Percentiles rank a stretch among this genome's conserved stretches.
These are phyloP conservation scores for Aplysina aerophoba DNA, from an alignment of 37 sponge, comb jelly and placozoan species.

Conservation along the genomic window DNA sequence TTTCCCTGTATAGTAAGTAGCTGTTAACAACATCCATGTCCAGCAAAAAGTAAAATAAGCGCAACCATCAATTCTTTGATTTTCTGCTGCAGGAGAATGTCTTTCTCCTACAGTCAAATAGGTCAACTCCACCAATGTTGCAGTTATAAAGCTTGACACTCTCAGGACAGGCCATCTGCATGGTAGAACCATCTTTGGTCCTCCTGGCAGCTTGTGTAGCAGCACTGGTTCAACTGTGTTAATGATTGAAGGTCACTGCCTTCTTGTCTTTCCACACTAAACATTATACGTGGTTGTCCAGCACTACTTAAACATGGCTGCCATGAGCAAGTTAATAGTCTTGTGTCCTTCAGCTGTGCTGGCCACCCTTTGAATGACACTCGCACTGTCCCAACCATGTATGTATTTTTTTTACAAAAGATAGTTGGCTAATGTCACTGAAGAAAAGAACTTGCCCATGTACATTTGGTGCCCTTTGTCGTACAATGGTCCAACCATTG, in stretches of 20 bases:
- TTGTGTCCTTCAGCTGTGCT: neutral
- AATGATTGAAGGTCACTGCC: neutral
- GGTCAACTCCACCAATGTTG: constrained; percentile 31
- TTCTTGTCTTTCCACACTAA: too few species aligned
- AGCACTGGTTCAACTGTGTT: neutral
- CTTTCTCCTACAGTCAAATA: constrained; percentile 13
- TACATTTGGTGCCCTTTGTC: neutral
- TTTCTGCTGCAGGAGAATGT: constrained; percentile 23
- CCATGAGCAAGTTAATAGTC: too few species aligned
- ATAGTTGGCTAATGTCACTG: neutral
- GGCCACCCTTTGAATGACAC: neutral
- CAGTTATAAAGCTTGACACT: constrained; percentile 7
- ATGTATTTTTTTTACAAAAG: neutral
- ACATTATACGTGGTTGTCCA: too few species aligned
- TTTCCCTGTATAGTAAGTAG: constrained; percentile 14
- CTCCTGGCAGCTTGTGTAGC: neutral
- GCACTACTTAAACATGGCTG: too few species aligned
- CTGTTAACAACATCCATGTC: neutral
- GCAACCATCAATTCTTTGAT: constrained; percentile 24
- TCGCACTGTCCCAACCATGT: constrained; percentile 1
- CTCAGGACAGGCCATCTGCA: constrained; percentile 1
- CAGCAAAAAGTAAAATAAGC: neutral
- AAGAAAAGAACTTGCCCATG: constrained; percentile 13
- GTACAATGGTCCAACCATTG: neutral
- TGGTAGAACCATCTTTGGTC: neutral